Conservation (phyloP, 1,140 invertebrate species). For the Hetaerina americana region DNA sequence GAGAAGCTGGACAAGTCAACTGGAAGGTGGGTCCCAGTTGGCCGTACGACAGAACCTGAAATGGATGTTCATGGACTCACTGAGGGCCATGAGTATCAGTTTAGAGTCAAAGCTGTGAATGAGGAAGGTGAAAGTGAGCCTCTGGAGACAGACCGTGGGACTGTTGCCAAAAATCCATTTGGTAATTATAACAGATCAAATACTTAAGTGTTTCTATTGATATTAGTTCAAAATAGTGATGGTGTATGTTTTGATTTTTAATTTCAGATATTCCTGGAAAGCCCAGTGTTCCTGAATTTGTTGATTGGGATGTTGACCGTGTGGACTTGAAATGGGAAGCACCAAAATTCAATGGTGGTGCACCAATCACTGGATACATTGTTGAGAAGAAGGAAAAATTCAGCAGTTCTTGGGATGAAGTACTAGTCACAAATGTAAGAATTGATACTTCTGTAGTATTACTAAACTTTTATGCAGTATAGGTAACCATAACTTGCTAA, state of each 20-base stretch:
- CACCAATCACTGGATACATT: constrained; percentile 88
- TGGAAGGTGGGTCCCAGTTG: constrained; percentile 87
- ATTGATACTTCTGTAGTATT: too few species aligned
- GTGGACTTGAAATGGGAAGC: constrained; percentile 89
- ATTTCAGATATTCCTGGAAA: constrained; percentile 65
- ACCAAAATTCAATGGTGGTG: constrained; percentile 80
- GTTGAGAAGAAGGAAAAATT: constrained; percentile 95
- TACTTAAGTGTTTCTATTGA: background rate
- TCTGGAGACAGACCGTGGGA: constrained; percentile 71
- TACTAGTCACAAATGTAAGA: constrained; percentile 59
- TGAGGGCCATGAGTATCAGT: constrained; percentile 91
- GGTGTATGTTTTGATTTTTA: too few species aligned
- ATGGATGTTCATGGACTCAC: constrained; percentile 83
- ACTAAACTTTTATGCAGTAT: too few species aligned
- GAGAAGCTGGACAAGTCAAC: constrained; percentile 92
- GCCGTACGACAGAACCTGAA: constrained; percentile 67
- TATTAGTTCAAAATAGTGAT: too few species aligned
- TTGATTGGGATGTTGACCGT: constrained; percentile 86
- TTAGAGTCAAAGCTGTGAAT: constrained; percentile 94
- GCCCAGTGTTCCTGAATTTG: constrained; percentile 74
- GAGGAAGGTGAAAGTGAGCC: constrained; percentile 96
- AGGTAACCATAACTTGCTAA: too few species aligned
- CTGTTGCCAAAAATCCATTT: constrained; percentile 87
- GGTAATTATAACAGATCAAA: constrained; percentile 44
- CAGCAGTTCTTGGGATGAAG: constrained; percentile 75